Percentiles rank a stretch among this genome's conserved stretches.
Evolutionary conservation across 2,888 invertebrate species (phyloP).

Genomic region (Drosophila pseudotakahashii): DNA sequence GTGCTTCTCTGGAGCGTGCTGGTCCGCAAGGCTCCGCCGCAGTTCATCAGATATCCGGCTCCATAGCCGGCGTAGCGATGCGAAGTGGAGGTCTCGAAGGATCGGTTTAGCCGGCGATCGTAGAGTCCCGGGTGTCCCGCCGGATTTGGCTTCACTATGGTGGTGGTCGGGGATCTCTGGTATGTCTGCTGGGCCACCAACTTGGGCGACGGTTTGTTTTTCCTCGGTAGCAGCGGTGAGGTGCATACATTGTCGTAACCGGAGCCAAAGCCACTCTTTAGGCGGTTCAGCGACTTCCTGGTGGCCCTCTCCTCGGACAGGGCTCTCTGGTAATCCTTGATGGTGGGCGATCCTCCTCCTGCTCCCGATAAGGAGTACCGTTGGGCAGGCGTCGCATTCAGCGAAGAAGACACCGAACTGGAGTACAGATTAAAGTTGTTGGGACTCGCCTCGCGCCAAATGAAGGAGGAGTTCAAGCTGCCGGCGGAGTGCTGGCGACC

Average conservation of each 20-base stretch:
- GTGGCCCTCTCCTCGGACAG: slow-evolving; percentile 83
- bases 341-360: slow-evolving; percentile 44
- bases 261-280: slow-evolving; percentile 83
- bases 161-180: slow-evolving; percentile 48
- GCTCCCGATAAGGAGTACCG: slow-evolving; percentile 76
- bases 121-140: slow-evolving; percentile 81
- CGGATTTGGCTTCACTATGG: slow-evolving; percentile 68
- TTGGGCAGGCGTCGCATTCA: slow-evolving; percentile 78
- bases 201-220: slow-evolving; percentile 80
- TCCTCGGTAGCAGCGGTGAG: slow-evolving; percentile 83
- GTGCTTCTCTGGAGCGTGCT: slow-evolving; percentile 83
- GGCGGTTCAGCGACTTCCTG: slow-evolving; percentile 81
- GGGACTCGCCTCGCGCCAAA: slow-evolving; percentile 85
- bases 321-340: slow-evolving; percentile 81
- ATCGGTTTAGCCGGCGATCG: slow-evolving; percentile 83
- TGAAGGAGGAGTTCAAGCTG: slow-evolving; percentile 84
- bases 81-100: slow-evolving; percentile 83
- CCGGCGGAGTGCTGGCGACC: slow-evolving; percentile 80
- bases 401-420: slow-evolving; percentile 83
- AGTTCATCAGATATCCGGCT: slow-evolving; percentile 78
- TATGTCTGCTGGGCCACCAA: slow-evolving; percentile 55
- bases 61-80: slow-evolving; percentile 81
- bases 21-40: slow-evolving; percentile 72
- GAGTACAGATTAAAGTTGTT: slow-evolving; percentile 84
- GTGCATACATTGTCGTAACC: slow-evolving; percentile 84